Evolutionary conservation across 2,113 vertebrate species (phyloP), one percentile per base, ranked within the genome.

Genomic region (Burhinus bistriatus): DNA sequence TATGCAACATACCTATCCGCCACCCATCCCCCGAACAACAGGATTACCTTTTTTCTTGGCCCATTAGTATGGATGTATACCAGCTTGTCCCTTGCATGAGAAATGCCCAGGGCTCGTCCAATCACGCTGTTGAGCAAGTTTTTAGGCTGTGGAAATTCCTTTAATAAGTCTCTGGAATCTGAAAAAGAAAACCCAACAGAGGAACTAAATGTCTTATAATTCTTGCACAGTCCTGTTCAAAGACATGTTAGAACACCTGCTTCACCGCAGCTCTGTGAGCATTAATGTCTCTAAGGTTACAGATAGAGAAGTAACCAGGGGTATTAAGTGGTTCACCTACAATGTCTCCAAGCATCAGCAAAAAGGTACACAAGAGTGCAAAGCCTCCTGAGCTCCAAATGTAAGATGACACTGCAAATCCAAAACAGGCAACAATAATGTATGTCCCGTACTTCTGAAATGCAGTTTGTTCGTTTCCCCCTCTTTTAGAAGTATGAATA

Each of bases 101-200:
- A 98, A 79, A 98, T 97, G 76, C 99, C 98, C 49, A 99, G 97
- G 14, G 99, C 98, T 68, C 98, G 98, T 76, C 98, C 98, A 47
- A 99, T 98, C 38, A 98, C 98, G 2, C 97, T 98, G 97, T 99
- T 97, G 79, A 99, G 97, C 23, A 99, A 98, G 83, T 96, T 96
- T 97, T 99, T 99, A 11, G 99, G 99, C 66, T 99, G 98, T 75
- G 99, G 99, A 90, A 99, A 99, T 92, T 99, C 99, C 96, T 98
- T 99, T 80, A 99, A 82, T 44, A 99, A 97, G 83, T 98, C 97
- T 89, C 91, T 89, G 91, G 91, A 93, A 89, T 93, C 91, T 93
- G 73, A 90, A 30, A 95, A 98, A 98, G 68, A 72, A 90, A 58
- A 76, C 87, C 23, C 42, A 29, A 57, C n/a, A 58, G 25, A 91